Evolutionary conservation across 2,888 invertebrate species (phyloP).

Genomic region (Ametastegia equiseti): DNA sequence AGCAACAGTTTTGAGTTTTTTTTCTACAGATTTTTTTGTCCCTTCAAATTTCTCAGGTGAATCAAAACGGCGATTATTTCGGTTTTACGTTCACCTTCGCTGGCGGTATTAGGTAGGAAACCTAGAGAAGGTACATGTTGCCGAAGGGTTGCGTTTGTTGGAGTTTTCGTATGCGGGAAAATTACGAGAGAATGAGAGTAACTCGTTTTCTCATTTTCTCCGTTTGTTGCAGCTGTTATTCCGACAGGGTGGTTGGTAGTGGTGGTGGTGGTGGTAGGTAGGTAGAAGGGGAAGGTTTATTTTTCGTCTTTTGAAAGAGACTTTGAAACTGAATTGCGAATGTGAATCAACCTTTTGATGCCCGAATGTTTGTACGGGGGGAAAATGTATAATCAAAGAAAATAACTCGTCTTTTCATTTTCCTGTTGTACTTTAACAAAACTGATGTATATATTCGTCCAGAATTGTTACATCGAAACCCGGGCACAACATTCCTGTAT

Average conservation of each 20-base stretch:
- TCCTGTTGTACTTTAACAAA: background rate
- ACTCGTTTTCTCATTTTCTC: background rate
- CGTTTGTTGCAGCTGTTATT: background rate
- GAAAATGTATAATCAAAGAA: background rate
- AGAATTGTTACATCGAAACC: no score
- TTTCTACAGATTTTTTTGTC: no score
- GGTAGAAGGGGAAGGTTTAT: background rate
- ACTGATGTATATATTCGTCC: background rate
- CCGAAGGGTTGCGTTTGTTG: no score
- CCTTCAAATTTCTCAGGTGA: no score
- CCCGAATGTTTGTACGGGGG: background rate
- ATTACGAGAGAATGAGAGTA: background rate
- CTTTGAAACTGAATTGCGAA: background rate
- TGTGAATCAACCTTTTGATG: slow-evolving; percentile 9
- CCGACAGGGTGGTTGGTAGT: no score
- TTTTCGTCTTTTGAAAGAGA: background rate
- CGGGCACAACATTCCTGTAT: no score
- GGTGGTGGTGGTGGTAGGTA: no score
- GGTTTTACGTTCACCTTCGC: no score
- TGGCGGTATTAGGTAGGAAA: background rate
- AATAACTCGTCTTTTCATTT: background rate
- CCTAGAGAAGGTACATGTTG: no score
- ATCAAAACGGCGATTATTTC: no score
- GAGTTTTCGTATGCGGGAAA: no score
- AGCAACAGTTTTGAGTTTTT: no score